These are phyloP conservation scores for Dysmachus trigonus DNA, from an alignment of 2,888 invertebrate species.

Conservation along the genomic window DNA sequence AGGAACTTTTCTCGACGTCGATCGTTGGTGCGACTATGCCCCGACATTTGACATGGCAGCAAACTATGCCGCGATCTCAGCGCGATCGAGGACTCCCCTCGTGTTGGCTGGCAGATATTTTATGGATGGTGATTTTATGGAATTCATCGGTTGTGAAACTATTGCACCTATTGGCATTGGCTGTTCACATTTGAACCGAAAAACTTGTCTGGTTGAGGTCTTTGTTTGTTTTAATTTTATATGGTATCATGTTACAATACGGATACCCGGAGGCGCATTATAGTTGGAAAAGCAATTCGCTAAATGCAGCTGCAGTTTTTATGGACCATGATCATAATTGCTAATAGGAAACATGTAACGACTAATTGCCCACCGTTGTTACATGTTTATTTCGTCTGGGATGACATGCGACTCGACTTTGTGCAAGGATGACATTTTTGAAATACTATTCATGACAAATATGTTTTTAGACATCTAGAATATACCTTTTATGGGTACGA, in stretches of 20 bases:
- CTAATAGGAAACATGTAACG: background rate
- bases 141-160: background rate
- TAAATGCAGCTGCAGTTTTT: background rate
- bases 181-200: background rate
- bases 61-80: background rate
- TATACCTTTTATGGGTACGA: background rate
- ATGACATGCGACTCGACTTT: background rate
- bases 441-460: background rate
- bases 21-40: background rate
- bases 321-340: background rate
- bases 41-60: slow-evolving; percentile 7
- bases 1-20: background rate
- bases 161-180: background rate
- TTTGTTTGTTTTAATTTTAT: background rate
- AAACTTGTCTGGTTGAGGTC: background rate
- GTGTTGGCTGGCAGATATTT: background rate
- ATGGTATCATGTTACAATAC: background rate
- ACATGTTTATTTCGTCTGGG: background rate
- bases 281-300: background rate
- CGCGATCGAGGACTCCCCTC: background rate
- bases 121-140: background rate
- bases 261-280: background rate
- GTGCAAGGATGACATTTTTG: background rate
- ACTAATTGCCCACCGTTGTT: background rate
- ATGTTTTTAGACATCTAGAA: background rate